Conservation (phyloP, 53 echinoderm and acorn worm species). For the Apostichopus leukothele region DNA sequence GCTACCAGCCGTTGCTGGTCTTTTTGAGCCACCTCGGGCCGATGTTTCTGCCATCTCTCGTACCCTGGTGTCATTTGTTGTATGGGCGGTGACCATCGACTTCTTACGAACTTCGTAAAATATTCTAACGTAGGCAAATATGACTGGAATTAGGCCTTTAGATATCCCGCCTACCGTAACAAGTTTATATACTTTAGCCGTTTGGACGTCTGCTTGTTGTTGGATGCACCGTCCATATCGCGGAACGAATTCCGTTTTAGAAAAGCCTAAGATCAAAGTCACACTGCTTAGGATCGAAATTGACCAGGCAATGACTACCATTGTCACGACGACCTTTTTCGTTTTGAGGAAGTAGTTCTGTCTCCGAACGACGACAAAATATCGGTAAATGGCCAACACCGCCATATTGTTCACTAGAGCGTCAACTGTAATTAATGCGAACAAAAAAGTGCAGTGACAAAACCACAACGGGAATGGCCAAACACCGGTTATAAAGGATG, state of each 20-base stretch:
- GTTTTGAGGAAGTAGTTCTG: constrained; percentile 20
- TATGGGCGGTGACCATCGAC: background rate
- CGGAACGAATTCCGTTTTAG: background rate
- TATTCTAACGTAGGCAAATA: constrained; percentile 30
- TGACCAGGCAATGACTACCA: constrained; percentile 7
- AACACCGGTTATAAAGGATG: background rate
- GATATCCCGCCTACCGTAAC: constrained; percentile 14
- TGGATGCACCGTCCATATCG: constrained; percentile 15
- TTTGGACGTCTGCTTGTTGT: background rate
- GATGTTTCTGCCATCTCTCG: too few relatives aligned
- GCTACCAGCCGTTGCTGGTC: background rate
- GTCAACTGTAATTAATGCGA: constrained; percentile 20
- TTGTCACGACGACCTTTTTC: constrained; percentile 14
- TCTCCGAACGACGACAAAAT: constrained; percentile 36
- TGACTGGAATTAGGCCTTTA: constrained; percentile 13
- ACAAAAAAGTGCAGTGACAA: constrained; percentile 3
- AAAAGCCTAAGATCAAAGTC: background rate
- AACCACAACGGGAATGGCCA: constrained; percentile 17
- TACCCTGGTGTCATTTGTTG: background rate
- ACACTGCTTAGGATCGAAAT: background rate
- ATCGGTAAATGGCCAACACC: constrained; percentile 27
- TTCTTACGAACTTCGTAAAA: constrained; percentile 34
- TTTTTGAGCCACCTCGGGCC: background rate
- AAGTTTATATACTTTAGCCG: constrained; percentile 26
- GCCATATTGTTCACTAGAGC: constrained; percentile 39